phyloP scores from a whole-genome alignment of 2,797 vertebrate species.

The Psittacula echo region DNA sequence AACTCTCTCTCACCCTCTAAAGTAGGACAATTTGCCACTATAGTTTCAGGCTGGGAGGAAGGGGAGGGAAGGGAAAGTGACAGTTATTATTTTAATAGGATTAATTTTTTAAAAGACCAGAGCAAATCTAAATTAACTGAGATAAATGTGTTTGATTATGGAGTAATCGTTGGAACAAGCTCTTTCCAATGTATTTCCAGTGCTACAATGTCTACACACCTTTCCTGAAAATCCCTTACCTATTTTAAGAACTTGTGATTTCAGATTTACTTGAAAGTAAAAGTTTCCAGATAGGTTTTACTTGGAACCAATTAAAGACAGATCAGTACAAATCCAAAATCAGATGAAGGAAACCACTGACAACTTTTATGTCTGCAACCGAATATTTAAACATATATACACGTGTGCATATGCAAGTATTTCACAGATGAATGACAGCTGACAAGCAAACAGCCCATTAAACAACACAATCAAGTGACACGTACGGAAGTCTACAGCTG shows the following conservation, averaged over 20 bases:
- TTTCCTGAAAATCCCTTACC: neutral
- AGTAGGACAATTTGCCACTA: neutral
- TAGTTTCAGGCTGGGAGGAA: neutral
- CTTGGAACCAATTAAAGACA: neutral
- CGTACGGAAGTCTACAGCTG: rapidly evolving
- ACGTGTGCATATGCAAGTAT: rapidly evolving
- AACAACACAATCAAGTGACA: neutral
- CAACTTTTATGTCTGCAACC: neutral
- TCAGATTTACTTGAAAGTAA: neutral
- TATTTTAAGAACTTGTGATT: neutral
- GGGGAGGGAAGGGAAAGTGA: neutral
- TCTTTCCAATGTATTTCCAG: neutral
- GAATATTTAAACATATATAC: rapidly evolving
- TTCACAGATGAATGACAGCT: neutral
- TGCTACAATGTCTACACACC: neutral
- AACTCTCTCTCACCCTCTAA: neutral
- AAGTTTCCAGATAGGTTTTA: neutral
- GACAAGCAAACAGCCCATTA: neutral
- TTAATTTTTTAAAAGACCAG: neutral
- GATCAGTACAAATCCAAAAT: rapidly evolving
- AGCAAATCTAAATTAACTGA: neutral
- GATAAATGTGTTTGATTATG: neutral
- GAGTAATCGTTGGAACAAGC: rapidly evolving
- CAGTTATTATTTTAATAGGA: neutral
- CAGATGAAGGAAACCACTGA: neutral